Evolutionary conservation across 2,888 invertebrate genomes (phyloP).

Genomic region (Labia minor): DNA sequence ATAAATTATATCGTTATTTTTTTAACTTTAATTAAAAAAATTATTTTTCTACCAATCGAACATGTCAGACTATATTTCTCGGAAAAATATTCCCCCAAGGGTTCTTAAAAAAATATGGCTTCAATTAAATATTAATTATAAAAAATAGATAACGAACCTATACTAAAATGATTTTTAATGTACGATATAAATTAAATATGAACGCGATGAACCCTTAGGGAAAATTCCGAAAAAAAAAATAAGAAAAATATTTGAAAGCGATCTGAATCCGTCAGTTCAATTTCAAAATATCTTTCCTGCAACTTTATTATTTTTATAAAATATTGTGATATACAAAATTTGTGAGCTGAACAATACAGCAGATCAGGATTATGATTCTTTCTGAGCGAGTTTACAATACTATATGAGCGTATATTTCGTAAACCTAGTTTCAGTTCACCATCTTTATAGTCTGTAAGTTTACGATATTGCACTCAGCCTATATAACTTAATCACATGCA

Average conservation of each 20-base stretch:
- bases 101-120: not conserved
- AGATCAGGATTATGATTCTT: not conserved
- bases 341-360: not conserved
- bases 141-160: not conserved
- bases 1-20: not conserved
- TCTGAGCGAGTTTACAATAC: not conserved
- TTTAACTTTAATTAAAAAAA: not conserved
- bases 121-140: not conserved
- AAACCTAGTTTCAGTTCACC: not conserved
- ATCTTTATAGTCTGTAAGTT: not conserved
- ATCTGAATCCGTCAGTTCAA: not conserved
- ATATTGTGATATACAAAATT: not conserved
- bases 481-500: not conserved
- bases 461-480: not conserved
- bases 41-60: not conserved
- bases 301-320: not conserved
- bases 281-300: not conserved
- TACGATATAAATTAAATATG: not conserved
- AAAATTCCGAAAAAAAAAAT: not conserved
- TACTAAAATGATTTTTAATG: not conserved
- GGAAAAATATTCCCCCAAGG: not conserved
- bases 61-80: not conserved
- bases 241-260: not conserved
- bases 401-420: not conserved
- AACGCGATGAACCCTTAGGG: not conserved